These are phyloP conservation scores for Antedon mediterranea DNA, from an alignment of 53 echinoderm and acorn worm species.

Conservation along the genomic window DNA sequence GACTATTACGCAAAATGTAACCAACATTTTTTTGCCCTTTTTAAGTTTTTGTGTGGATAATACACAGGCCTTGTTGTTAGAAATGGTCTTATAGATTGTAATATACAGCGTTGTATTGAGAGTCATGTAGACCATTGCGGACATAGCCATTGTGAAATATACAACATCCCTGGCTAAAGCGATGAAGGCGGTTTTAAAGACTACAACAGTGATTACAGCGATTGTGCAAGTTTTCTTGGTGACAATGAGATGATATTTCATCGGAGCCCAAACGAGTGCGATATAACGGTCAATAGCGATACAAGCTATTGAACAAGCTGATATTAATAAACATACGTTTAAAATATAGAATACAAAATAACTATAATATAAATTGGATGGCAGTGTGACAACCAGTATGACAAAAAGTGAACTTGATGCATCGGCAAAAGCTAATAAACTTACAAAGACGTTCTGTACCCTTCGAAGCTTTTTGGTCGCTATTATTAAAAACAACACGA, in stretches of 20 bases:
- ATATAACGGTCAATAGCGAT: neutral
- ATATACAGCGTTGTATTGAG: too few relatives aligned
- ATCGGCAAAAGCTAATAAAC: neutral
- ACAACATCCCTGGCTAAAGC: too few relatives aligned
- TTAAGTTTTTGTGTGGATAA: too few relatives aligned
- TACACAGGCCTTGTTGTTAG: too few relatives aligned
- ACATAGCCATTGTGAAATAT: too few relatives aligned
- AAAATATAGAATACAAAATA: neutral
- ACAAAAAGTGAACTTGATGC: neutral
- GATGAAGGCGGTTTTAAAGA: too few relatives aligned
- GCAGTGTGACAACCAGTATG: neutral
- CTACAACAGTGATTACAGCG: neutral
- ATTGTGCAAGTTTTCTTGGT: neutral
- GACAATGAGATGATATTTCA: neutral
- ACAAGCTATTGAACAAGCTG: neutral
- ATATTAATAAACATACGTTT: neutral
- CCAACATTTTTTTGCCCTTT: too few relatives aligned
- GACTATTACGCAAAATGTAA: too few relatives aligned
- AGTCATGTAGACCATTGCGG: too few relatives aligned
- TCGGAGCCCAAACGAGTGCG: neutral
- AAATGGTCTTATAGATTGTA: too few relatives aligned
- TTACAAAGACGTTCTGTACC: neutral
- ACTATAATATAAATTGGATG: neutral
- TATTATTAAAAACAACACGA: neutral
- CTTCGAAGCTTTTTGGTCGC: neutral